These are phyloP conservation scores for Discoglossus pictus DNA, from an alignment of 2,797 vertebrate genomes.

Conservation along the genomic window DNA sequence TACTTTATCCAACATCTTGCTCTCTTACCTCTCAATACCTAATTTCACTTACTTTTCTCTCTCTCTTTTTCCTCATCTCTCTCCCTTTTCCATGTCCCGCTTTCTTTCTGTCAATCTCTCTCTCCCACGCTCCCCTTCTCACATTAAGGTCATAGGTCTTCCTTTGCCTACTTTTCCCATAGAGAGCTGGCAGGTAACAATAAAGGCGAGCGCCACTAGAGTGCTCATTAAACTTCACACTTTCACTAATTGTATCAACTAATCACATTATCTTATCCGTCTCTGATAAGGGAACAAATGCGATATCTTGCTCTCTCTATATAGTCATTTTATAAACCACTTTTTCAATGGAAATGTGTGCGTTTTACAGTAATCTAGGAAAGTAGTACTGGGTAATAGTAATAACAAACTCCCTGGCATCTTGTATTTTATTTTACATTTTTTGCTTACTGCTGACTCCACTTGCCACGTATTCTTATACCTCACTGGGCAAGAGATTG, in stretches of 20 bases:
- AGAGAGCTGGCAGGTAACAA: constrained; percentile 6
- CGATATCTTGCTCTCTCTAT: background rate
- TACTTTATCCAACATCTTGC: too few relatives aligned
- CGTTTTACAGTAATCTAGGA: too few relatives aligned
- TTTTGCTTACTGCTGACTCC: too few relatives aligned
- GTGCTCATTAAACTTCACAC: background rate
- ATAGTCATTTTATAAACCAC: background rate
- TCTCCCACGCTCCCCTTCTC: background rate
- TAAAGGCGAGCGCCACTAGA: constrained; percentile 11
- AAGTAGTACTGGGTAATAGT: too few relatives aligned
- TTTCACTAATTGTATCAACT: constrained; percentile 17
- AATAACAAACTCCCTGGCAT: too few relatives aligned
- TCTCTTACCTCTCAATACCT: too few relatives aligned
- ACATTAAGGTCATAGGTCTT: constrained; percentile 17
- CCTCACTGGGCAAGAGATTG: too few relatives aligned
- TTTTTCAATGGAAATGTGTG: background rate
- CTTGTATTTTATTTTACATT: too few relatives aligned
- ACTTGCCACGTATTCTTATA: too few relatives aligned
- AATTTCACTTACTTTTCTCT: too few relatives aligned
- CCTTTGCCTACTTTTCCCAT: constrained; percentile 29
- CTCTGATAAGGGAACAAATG: constrained; percentile 21
- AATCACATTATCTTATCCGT: constrained; percentile 34
- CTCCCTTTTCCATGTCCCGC: too few relatives aligned
- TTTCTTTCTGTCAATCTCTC: background rate
- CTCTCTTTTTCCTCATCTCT: too few relatives aligned